phyloP scores from a whole-genome alignment of 2,888 invertebrate genomes.

The Cheilosia vulpina region DNA sequence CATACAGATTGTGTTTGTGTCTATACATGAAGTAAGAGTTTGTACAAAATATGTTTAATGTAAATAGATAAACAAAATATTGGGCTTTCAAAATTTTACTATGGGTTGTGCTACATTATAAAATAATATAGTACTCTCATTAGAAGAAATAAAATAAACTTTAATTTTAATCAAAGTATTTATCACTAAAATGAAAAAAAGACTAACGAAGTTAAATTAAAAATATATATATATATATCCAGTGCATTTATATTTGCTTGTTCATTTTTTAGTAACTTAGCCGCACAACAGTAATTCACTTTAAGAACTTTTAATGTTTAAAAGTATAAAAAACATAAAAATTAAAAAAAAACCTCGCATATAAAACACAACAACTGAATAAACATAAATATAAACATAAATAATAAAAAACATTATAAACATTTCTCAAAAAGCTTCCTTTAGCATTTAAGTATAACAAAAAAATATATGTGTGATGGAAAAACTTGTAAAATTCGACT shows the following conservation, averaged over 20 bases:
- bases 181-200: constrained; percentile 39
- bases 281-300: neutral
- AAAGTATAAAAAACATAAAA: constrained; percentile 19
- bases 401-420: constrained; percentile 13
- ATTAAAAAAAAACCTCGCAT: constrained; percentile 56
- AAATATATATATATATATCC: neutral
- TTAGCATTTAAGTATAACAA: constrained; percentile 47
- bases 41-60: constrained; percentile 65
- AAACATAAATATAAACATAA: constrained; percentile 3
- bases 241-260: constrained; percentile 37
- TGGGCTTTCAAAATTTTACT: constrained; percentile 53
- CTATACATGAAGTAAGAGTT: constrained; percentile 34
- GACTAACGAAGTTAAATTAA: constrained; percentile 48
- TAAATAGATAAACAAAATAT: constrained; percentile 42
- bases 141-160: constrained; percentile 1
- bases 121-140: constrained; percentile 56
- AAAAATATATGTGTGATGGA: neutral
- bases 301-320: constrained; percentile 40
- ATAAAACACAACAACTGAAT: constrained; percentile 28
- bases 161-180: constrained; percentile 8
- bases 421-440: constrained; percentile 70
- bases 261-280: constrained; percentile 5
- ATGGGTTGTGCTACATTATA: constrained; percentile 66
- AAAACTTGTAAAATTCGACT: constrained; percentile 11
- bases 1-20: constrained; percentile 19